These are phyloP conservation scores for Platysternon megacephalum DNA, from an alignment of 2,113 vertebrate genomes.

Conservation along the genomic window DNA sequence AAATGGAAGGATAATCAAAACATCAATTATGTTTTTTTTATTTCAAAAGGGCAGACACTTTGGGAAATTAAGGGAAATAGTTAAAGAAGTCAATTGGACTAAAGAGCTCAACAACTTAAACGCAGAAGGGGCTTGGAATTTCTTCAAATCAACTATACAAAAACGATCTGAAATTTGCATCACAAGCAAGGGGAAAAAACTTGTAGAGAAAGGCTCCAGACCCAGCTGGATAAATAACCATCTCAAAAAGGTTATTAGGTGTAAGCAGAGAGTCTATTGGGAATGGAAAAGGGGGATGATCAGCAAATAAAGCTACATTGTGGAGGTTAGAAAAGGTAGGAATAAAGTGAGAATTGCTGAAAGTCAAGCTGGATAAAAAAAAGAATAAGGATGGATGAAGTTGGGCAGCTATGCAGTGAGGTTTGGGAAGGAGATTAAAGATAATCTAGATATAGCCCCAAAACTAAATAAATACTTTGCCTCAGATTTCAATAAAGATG, in stretches of 20 bases:
- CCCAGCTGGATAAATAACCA: neutral
- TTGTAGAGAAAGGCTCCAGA: neutral
- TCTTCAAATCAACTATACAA: neutral
- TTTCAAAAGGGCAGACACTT: neutral
- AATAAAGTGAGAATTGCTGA: neutral
- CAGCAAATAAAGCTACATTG: neutral
- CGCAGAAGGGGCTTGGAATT: neutral
- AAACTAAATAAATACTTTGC: neutral
- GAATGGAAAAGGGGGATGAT: neutral
- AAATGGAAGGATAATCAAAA: neutral
- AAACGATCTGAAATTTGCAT: neutral
- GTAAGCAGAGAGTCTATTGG: neutral
- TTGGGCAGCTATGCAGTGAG: neutral
- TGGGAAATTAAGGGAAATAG: neutral
- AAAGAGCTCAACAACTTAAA: neutral
- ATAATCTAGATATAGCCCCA: neutral
- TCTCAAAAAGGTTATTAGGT: neutral
- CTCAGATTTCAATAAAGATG: neutral
- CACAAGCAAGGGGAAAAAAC: neutral
- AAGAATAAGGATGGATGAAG: neutral
- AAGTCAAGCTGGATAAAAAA: neutral
- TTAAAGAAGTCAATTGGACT: neutral
- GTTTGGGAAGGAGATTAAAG: neutral
- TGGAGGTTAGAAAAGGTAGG: neutral
- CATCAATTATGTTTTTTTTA: neutral